Evolutionary conservation across 1,140 invertebrate species (phyloP).

Genomic region (Bilobella aurantiaca): DNA sequence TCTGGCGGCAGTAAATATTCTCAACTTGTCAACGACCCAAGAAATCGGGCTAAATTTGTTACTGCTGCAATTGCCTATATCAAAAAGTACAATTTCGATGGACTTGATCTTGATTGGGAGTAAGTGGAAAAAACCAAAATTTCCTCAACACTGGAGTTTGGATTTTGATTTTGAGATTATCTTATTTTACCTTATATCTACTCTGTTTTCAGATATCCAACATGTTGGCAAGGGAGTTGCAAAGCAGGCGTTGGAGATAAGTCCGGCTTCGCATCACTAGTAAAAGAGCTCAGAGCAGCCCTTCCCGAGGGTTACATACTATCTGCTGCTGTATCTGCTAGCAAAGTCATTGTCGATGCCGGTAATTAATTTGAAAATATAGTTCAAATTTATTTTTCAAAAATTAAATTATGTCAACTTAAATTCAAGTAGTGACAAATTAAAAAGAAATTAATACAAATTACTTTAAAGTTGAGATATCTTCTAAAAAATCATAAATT

Average conservation of each 20-base stretch:
- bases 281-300: constrained; percentile 59
- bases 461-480: too few relatives aligned
- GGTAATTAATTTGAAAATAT: too few relatives aligned
- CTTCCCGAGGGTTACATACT: constrained; percentile 56
- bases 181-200: too few relatives aligned
- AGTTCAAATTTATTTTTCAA: too few relatives aligned
- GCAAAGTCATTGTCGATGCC: constrained; percentile 43
- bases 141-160: background rate
- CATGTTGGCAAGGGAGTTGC: constrained; percentile 56
- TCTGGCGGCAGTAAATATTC: constrained; percentile 43
- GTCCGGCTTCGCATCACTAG: constrained; percentile 54
- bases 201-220: constrained; percentile 47
- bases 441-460: too few relatives aligned
- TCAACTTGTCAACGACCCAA: constrained; percentile 39
- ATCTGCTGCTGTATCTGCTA: constrained; percentile 51
- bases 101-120: constrained; percentile 46
- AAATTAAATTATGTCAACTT: too few relatives aligned
- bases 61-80: constrained; percentile 39
- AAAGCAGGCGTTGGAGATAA: constrained; percentile 50
- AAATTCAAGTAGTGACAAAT: too few relatives aligned
- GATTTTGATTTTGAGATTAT: background rate
- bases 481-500: too few relatives aligned
- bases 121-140: background rate
- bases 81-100: constrained; percentile 42
- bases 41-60: constrained; percentile 38